Percentiles rank a stretch among this genome's conserved stretches.
These are phyloP conservation scores for Triplophysa yarkandensis DNA, from an alignment of 2,797 vertebrate species.

Conservation along the genomic window DNA sequence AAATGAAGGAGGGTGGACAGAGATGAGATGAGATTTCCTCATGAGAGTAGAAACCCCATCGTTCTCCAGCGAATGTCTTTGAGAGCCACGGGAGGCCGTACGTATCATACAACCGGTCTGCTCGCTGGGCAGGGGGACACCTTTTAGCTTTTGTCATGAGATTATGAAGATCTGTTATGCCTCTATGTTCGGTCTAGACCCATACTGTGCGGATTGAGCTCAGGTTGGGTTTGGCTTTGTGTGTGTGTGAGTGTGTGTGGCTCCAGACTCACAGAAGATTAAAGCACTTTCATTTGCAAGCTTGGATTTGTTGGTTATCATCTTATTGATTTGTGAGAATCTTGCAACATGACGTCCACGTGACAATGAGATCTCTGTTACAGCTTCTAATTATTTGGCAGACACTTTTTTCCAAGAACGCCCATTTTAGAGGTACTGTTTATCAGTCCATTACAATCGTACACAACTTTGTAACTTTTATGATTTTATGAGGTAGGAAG, in stretches of 20 bases:
- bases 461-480: too few species aligned
- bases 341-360: too few species aligned
- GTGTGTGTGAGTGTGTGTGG: too few species aligned
- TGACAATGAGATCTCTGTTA: neutral
- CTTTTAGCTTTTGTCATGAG: slow-evolving; percentile 98
- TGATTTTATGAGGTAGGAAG: too few species aligned
- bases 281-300: neutral
- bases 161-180: slow-evolving; percentile 95
- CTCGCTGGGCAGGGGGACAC: slow-evolving; percentile 91
- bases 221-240: slow-evolving; percentile 7
- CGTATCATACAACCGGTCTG: slow-evolving; percentile 49
- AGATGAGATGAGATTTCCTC: slow-evolving; percentile 15
- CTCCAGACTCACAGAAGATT: slow-evolving; percentile 21
- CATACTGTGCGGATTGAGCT: slow-evolving; percentile 27
- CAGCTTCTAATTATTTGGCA: neutral
- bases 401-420: neutral
- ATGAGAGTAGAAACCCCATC: neutral
- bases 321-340: too few species aligned
- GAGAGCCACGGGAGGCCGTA: slow-evolving; percentile 41
- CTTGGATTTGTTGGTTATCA: neutral
- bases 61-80: slow-evolving; percentile 3
- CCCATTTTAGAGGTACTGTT: too few species aligned
- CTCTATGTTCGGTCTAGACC: slow-evolving; percentile 56
- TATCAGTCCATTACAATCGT: too few species aligned
- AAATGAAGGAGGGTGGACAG: neutral